Base-by-base conservation (phyloP, 2,113 vertebrate genomes). In the Trematomus loennbergii region DNA sequence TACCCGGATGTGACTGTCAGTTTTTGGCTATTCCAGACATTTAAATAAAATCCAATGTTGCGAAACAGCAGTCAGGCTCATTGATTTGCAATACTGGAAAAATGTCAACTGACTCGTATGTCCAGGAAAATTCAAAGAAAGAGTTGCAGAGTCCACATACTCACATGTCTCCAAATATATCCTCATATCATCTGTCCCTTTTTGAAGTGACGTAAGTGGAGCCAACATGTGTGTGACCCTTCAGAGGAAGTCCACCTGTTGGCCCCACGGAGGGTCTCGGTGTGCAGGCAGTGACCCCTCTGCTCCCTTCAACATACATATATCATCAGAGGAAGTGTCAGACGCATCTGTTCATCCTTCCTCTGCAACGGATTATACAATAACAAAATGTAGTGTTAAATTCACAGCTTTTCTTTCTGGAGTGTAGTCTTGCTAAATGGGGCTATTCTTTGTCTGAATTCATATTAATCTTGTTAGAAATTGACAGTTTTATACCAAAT, bases 321-420 rank as follows among this genome's bases (percentile, higher is more conserved):
- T 58, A 69, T 49, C 62, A 67, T 57, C 20, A 50, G 58, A 59
- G 64, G 53, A 83, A 78, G 36, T 58, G 53, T 85, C 64, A 33
- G 13, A 73, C 70, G 36, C 61, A 75, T 64, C 50, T 67, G 61
- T 49, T 62, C 25, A 43, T 63, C 20, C n/a, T 63, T 57, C 46
- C 50, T 62, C 18, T 66, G 18, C 58, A 78, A 15, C 63, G 46
- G 18, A 5, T 40, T 40, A 5, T 9, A 8, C 36, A 40, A 29
- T 29, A 29, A 4, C 29, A 40, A 40, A 40, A 40, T 40, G 36
- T 5, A 40, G 36, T 8, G 36, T 40, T 40, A 40, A 8, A 40
- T 40, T 40, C 36, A 40, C 36, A 40, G 36, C 36, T 8, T 40
- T 40, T 40, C 36, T 29, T 29, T 29, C 29, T 29, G 0, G 29